A percentile compares a stretch with the other conserved stretches of the same genome.
phyloP scores from a whole-genome alignment of 2,888 invertebrate genomes.

The Dilophus febrilis region DNA sequence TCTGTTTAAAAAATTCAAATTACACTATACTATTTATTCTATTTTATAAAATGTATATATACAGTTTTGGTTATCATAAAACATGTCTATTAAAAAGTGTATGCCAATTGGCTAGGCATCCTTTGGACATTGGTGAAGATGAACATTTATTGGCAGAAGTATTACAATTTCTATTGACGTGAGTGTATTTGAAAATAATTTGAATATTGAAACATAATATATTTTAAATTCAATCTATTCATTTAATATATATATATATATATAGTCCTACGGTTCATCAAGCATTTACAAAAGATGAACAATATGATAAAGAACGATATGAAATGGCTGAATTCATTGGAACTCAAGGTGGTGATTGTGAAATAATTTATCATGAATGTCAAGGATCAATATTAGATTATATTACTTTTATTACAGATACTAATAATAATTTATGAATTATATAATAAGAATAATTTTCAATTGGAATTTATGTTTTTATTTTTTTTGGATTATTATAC shows the following conservation, averaged over 20 bases:
- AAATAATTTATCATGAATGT: conserved; percentile 21
- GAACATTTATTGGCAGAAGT: conserved; percentile 48
- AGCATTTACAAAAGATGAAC: conserved; percentile 35
- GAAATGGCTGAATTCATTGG: conserved; percentile 24
- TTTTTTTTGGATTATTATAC: too few relatives aligned
- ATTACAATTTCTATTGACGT: conserved; percentile 50
- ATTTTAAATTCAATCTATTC: conserved; percentile 1
- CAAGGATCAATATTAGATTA: conserved; percentile 11
- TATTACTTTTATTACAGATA: conserved; percentile 8
- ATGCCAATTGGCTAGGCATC: conserved; percentile 47
- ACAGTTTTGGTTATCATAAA: conserved; percentile 45
- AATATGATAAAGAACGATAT: conserved; percentile 21
- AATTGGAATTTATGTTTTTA: too few relatives aligned
- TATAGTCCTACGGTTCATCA: conserved; percentile 35
- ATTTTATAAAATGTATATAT: conserved; percentile 12
- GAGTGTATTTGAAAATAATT: conserved; percentile 22
- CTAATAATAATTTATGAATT: too few relatives aligned
- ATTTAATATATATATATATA: too few relatives aligned
- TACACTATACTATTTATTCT: neutral
- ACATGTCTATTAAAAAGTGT: conserved; percentile 50
- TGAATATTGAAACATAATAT: conserved; percentile 1
- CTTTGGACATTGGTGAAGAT: conserved; percentile 34
- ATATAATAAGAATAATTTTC: too few relatives aligned
- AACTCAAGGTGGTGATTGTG: conserved; percentile 21
- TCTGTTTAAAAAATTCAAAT: neutral